Evolutionary conservation across 2,113 vertebrate genomes (phyloP).

Genomic region (Thamnaconus septentrionalis): DNA sequence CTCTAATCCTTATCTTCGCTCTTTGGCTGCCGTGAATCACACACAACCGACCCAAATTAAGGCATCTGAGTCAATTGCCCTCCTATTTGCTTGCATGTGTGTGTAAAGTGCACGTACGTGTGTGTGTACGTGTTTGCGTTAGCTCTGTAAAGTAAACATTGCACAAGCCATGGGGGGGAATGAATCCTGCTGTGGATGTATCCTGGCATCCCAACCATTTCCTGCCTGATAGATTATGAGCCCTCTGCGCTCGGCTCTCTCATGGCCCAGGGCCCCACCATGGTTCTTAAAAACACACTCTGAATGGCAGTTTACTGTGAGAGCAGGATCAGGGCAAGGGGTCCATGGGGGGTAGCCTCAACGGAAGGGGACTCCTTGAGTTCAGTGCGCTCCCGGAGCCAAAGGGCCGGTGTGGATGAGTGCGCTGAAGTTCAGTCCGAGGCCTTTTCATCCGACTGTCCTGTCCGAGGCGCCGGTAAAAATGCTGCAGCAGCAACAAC

Average conservation of each 20-base stretch:
- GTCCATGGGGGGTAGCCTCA: slow-evolving; percentile 32
- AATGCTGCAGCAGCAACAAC: background rate
- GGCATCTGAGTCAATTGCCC: slow-evolving; percentile 64
- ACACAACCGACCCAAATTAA: slow-evolving; percentile 64
- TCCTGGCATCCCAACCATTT: slow-evolving; percentile 98
- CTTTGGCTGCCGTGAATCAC: slow-evolving; percentile 49
- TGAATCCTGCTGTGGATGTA: slow-evolving; percentile 88
- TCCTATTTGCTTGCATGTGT: slow-evolving; percentile 24
- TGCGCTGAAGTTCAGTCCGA: background rate
- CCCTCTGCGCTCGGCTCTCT: slow-evolving; percentile 83
- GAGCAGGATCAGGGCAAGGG: slow-evolving; percentile 24
- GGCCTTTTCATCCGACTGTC: slow-evolving; percentile 7
- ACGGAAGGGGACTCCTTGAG: slow-evolving; percentile 23
- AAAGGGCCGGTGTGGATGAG: slow-evolving; percentile 17
- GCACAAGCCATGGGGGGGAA: slow-evolving; percentile 73
- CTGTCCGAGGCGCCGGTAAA: background rate
- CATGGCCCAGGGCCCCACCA: slow-evolving; percentile 87
- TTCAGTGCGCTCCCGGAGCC: slow-evolving; percentile 25
- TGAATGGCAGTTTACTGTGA: slow-evolving; percentile 78
- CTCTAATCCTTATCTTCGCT: slow-evolving; percentile 39
- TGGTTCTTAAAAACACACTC: slow-evolving; percentile 84
- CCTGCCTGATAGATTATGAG: slow-evolving; percentile 92
- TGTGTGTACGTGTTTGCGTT: no score
- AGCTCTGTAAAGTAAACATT: slow-evolving; percentile 50
- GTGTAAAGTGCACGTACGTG: slow-evolving; percentile 42